Conservation (phyloP, 2,797 vertebrate genomes). For the Spondyliosoma cantharus region DNA sequence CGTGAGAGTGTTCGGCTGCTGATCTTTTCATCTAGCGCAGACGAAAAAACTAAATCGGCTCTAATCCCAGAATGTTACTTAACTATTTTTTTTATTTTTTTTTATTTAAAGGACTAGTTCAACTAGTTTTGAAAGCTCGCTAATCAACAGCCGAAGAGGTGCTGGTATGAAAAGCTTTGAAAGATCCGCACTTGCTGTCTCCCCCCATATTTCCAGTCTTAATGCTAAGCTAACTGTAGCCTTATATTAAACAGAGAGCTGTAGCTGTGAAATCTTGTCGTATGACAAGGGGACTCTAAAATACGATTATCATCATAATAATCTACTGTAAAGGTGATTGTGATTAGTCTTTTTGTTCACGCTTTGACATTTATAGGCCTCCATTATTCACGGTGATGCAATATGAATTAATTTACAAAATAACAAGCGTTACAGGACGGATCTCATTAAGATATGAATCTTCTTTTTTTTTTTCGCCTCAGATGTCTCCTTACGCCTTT, state of each 20-base stretch:
- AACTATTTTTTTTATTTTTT: neutral
- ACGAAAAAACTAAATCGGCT: neutral
- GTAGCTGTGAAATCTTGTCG: neutral
- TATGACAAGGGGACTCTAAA: neutral
- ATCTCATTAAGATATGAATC: constrained; percentile 10
- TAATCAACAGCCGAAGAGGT: neutral
- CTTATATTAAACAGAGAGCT: neutral
- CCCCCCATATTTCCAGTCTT: neutral
- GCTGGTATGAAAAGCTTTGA: neutral
- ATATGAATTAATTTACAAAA: neutral
- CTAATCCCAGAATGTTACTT: neutral
- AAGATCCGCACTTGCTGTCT: neutral
- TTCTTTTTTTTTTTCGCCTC: neutral
- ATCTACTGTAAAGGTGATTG: neutral
- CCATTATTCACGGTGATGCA: neutral
- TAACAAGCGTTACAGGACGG: neutral
- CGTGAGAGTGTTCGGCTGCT: neutral
- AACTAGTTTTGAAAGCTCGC: neutral
- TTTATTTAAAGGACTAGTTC: neutral
- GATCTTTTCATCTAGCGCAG: neutral
- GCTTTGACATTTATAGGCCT: neutral
- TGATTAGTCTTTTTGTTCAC: neutral
- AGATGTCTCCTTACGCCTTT: neutral
- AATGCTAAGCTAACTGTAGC: neutral
- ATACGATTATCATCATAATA: neutral